phyloP scores from a whole-genome alignment of 1,140 invertebrate species.

The Ostrea denselamellosa region DNA sequence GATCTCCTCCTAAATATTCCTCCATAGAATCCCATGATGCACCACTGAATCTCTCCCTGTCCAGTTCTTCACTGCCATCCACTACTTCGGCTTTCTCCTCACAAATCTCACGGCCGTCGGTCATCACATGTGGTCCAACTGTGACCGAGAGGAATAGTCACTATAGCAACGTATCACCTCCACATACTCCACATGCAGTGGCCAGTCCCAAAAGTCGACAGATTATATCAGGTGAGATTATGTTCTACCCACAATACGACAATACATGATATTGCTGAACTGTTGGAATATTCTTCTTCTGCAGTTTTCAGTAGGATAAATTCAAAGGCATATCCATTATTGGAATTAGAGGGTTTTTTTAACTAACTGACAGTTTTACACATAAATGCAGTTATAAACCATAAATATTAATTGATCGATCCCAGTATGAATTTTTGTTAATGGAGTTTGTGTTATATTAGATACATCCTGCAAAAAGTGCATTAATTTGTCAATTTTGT shows the following conservation, averaged over 20 bases:
- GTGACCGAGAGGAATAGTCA: slow-evolving; percentile 51
- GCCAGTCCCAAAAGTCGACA: slow-evolving; percentile 56
- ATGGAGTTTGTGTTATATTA: neutral
- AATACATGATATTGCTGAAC: too few species aligned
- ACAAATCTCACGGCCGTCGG: slow-evolving; percentile 71
- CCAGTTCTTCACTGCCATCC: slow-evolving; percentile 64
- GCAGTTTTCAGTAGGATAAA: neutral
- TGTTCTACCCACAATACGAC: too few species aligned
- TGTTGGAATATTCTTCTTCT: too few species aligned
- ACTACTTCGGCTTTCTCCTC: slow-evolving; percentile 54
- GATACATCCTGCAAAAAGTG: neutral
- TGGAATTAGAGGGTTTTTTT: neutral
- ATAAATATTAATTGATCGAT: neutral
- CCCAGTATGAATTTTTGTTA: too few species aligned
- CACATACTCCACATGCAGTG: slow-evolving; percentile 49
- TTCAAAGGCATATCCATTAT: neutral
- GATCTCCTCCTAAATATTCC: slow-evolving; percentile 59
- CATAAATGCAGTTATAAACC: neutral
- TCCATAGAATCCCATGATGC: slow-evolving; percentile 69
- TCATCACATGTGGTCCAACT: slow-evolving; percentile 72
- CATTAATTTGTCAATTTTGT: slow-evolving; percentile 10
- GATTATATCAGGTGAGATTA: slow-evolving; percentile 50
- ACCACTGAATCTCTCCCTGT: slow-evolving; percentile 73
- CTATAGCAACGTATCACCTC: slow-evolving; percentile 39
- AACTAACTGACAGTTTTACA: neutral